Evolutionary conservation across 2,113 vertebrate species (phyloP).

Genomic region (Trochalopteron elliotii): DNA sequence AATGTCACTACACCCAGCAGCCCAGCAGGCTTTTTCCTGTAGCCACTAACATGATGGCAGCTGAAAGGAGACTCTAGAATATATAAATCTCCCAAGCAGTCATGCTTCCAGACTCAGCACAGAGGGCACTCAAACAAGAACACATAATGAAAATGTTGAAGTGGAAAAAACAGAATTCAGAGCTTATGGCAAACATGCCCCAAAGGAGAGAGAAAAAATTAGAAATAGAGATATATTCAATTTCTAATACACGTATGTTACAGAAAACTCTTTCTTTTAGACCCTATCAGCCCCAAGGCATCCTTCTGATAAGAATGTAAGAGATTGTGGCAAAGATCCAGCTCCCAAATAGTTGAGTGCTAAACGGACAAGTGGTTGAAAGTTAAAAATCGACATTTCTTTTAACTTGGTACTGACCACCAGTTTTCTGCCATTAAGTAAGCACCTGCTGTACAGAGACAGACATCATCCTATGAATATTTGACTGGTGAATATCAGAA

Average conservation of each 20-base stretch:
- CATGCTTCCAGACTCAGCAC: background rate
- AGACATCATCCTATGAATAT: background rate
- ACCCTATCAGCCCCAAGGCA: background rate
- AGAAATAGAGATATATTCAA: background rate
- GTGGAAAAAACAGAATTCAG: background rate
- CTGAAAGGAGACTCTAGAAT: background rate
- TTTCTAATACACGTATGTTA: background rate
- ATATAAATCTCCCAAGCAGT: background rate
- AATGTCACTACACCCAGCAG: background rate
- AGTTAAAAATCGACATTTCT: background rate
- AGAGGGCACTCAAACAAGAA: background rate
- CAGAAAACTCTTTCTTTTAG: background rate
- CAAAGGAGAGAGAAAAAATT: background rate
- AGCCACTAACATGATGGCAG: background rate
- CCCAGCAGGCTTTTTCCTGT: background rate
- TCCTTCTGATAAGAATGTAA: background rate
- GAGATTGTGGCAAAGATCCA: background rate
- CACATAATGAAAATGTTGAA: accelerated
- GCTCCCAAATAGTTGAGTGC: background rate
- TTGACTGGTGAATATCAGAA: background rate
- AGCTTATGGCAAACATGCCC: background rate
- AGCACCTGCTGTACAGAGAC: background rate
- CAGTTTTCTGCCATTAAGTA: background rate
- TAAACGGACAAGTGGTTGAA: background rate
- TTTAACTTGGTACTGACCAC: background rate